Percentiles rank a stretch among this genome's conserved stretches.
Evolutionary conservation across 2,113 vertebrate species (phyloP).

Genomic region (Helogale parvula): DNA sequence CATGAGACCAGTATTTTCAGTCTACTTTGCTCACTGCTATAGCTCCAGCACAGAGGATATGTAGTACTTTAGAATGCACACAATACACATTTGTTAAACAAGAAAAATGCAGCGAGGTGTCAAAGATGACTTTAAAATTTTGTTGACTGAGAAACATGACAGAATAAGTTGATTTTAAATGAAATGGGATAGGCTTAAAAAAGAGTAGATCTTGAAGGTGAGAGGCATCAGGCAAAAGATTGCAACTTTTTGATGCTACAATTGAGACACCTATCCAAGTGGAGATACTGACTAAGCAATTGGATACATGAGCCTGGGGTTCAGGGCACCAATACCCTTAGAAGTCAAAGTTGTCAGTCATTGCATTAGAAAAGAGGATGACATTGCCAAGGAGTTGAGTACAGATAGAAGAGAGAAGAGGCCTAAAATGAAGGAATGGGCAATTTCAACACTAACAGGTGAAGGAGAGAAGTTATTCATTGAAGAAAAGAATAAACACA

Average conservation of each 20-base stretch:
- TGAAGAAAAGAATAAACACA: not conserved
- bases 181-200: not conserved
- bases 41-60: not conserved
- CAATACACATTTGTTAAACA: not conserved
- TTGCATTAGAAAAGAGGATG: not conserved
- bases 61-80: not conserved
- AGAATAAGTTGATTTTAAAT: not conserved
- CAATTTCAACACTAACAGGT: not conserved
- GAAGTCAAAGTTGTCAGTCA: not conserved
- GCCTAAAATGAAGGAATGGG: not conserved
- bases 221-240: not conserved
- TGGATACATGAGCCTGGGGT: not conserved
- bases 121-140: not conserved
- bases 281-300: not conserved
- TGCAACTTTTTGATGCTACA: not conserved
- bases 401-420: not conserved
- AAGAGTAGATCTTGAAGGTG: not conserved
- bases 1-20: not conserved
- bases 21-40: not conserved
- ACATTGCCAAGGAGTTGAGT: not conserved
- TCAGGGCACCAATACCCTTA: not conserved
- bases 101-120: not conserved
- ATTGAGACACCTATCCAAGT: not conserved
- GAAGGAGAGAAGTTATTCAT: not conserved
- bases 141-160: not conserved